phyloP scores from a whole-genome alignment of 1,140 invertebrate genomes.

The Heliconius eleuchia region DNA sequence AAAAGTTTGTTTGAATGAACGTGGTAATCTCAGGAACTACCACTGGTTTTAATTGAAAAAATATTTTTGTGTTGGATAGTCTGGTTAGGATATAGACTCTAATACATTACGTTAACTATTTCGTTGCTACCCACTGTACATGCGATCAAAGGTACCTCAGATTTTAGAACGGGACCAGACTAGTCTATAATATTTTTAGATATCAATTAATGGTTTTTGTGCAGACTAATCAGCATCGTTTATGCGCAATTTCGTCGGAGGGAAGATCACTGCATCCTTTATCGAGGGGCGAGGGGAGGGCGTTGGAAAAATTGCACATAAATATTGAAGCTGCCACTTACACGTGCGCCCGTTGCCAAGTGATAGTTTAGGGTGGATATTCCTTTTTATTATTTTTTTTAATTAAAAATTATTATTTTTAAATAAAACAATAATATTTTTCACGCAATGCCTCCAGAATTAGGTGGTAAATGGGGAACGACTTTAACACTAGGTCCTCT shows the following conservation, averaged over 20 bases:
- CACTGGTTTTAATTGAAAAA: not conserved
- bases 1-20: not conserved
- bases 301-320: conserved; percentile 79
- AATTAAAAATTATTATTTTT: not conserved
- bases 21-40: no score
- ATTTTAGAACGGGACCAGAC: no score
- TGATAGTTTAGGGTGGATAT: conserved; percentile 51
- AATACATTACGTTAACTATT: no score
- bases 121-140: no score
- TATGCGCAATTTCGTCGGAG: conserved; percentile 62
- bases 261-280: conserved; percentile 72
- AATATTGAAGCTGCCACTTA: conserved; percentile 82
- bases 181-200: conserved; percentile 12
- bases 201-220: conserved; percentile 23
- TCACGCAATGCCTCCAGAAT: no score
- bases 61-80: no score
- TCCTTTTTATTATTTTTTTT: not conserved
- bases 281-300: conserved; percentile 50
- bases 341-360: conserved; percentile 68
- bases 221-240: conserved; percentile 55
- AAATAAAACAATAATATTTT: no score
- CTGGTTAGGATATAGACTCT: no score
- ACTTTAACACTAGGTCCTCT: no score
- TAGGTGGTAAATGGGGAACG: no score
- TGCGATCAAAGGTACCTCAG: no score